Evolutionary conservation across 2,888 invertebrate genomes (phyloP).

Genomic region (Athalia rosae): DNA sequence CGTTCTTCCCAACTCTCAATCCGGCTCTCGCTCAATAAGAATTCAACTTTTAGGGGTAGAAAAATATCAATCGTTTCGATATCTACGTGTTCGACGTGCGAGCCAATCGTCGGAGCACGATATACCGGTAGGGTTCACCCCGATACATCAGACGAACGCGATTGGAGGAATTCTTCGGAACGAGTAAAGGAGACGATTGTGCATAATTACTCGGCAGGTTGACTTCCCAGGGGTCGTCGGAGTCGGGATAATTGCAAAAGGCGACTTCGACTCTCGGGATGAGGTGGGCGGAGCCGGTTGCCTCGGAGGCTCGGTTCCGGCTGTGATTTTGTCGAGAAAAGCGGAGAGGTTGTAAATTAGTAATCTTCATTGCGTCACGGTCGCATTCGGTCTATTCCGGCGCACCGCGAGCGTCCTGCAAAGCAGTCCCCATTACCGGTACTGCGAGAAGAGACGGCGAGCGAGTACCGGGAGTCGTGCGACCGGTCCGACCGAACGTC

Average conservation of each 20-base stretch:
- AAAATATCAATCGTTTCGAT: too few species aligned
- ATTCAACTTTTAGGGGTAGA: too few species aligned
- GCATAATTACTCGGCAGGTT: neutral
- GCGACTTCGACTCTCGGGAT: neutral
- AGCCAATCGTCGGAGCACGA: too few species aligned
- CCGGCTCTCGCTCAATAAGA: too few species aligned
- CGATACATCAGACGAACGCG: too few species aligned
- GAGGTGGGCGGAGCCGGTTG: constrained; percentile 28
- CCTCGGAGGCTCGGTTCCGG: neutral
- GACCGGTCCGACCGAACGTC: constrained; percentile 40
- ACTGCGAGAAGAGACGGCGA: neutral
- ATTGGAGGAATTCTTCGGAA: too few species aligned
- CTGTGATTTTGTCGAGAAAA: neutral
- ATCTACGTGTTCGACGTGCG: too few species aligned
- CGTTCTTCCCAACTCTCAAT: neutral
- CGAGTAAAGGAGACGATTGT: too few species aligned
- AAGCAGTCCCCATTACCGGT: constrained; percentile 11
- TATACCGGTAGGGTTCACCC: too few species aligned
- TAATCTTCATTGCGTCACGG: constrained; percentile 64
- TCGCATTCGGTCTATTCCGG: constrained; percentile 43
- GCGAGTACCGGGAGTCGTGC: constrained; percentile 30
- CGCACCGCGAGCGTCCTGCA: constrained; percentile 22
- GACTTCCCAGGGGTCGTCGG: neutral
- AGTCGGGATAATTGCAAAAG: neutral
- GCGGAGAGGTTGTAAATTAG: constrained; percentile 59